A percentile compares a stretch with the other conserved stretches of the same genome.
These are phyloP conservation scores for Ciconia stormi DNA, from an alignment of 2,113 vertebrate genomes.

Conservation along the genomic window DNA sequence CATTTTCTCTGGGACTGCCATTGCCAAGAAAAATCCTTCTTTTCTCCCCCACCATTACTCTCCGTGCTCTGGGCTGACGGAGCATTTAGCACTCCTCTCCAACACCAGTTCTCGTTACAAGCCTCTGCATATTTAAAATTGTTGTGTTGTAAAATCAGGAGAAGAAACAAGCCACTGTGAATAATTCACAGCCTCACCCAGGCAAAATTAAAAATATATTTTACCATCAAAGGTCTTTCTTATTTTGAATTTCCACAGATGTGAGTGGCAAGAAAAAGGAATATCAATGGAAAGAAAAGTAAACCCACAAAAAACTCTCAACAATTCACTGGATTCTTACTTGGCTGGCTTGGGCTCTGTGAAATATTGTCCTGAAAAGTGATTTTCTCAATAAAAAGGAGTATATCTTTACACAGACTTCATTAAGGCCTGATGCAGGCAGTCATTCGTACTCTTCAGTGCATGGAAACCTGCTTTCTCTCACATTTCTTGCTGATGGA, in stretches of 20 bases:
- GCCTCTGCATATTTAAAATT: slow-evolving; percentile 74
- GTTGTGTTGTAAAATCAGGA: slow-evolving; percentile 68
- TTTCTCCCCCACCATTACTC: not conserved
- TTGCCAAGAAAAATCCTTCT: slow-evolving; percentile 25
- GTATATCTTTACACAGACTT: not conserved
- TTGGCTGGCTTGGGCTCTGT: not conserved
- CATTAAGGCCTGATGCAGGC: not conserved
- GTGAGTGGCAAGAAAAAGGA: not conserved
- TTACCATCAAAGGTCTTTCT: slow-evolving; percentile 55
- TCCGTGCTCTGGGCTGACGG: not conserved
- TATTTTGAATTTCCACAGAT: slow-evolving; percentile 27
- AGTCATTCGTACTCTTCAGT: not conserved
- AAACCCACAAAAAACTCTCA: not conserved
- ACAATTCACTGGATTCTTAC: not conserved
- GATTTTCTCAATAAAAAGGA: not conserved
- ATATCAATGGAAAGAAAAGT: not conserved
- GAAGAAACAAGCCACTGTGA: slow-evolving; percentile 63
- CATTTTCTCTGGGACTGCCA: not conserved
- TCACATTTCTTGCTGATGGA: not conserved
- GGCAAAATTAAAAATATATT: slow-evolving; percentile 83
- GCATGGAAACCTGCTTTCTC: not conserved
- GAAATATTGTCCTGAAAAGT: not conserved
- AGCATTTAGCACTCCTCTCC: slow-evolving; percentile 19
- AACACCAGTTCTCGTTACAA: slow-evolving; percentile 25
- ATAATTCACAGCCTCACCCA: slow-evolving; percentile 71